Evolutionary conservation across 2,113 vertebrate species (phyloP).

Genomic region (Tragelaphus buxtoni): DNA sequence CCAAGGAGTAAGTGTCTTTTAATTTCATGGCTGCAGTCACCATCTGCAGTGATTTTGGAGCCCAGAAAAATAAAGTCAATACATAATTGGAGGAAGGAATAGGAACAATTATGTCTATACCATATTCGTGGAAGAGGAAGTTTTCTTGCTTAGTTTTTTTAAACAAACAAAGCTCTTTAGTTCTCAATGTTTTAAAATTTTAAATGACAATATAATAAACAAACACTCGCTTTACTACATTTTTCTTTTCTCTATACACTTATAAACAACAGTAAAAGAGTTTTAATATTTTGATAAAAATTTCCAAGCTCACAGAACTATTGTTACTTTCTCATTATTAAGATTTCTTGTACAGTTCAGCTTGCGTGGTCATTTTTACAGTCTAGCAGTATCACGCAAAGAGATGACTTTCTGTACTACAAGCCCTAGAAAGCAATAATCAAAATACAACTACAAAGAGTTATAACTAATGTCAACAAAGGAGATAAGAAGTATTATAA

Average conservation of each 20-base stretch:
- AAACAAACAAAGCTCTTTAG: not conserved
- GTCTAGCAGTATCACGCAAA: not conserved
- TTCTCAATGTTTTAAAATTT: not conserved
- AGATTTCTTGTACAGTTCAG: not conserved
- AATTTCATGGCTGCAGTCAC: too few relatives aligned
- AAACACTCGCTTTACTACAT: not conserved
- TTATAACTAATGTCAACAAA: not conserved
- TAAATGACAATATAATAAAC: not conserved
- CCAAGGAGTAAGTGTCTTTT: too few relatives aligned
- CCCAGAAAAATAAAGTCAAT: not conserved
- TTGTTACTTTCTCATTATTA: not conserved
- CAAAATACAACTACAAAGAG: not conserved
- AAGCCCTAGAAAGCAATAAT: not conserved
- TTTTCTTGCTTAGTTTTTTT: not conserved
- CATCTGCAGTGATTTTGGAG: too few relatives aligned
- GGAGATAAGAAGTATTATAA: not conserved
- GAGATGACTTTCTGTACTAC: not conserved
- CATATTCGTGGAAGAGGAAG: not conserved
- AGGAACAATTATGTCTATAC: not conserved
- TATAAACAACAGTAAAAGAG: not conserved
- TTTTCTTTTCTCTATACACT: not conserved
- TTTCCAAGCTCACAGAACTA: not conserved
- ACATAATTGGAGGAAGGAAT: not conserved
- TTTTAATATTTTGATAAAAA: not conserved
- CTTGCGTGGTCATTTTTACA: not conserved